Conservation (phyloP, 2,113 vertebrate genomes). For the Phylloscopus trochilus region DNA sequence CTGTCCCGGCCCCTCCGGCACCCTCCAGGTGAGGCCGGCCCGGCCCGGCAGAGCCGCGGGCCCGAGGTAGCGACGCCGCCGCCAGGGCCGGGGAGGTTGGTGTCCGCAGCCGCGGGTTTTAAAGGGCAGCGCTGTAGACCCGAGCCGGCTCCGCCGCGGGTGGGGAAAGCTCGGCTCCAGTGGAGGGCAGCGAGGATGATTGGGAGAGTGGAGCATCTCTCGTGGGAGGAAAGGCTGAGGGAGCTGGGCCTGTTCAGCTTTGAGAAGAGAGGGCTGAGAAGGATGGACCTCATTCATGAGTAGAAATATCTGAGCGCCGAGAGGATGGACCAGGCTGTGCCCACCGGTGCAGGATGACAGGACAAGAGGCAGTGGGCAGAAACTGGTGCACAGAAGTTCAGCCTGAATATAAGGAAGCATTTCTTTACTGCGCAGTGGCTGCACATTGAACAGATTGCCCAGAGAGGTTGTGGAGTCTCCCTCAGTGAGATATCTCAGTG, state of each 20-base stretch:
- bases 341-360: accelerated
- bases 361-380: background rate
- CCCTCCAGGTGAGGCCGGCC: too few relatives aligned
- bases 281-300: too few relatives aligned
- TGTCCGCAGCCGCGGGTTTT: background rate
- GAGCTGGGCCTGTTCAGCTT: too few relatives aligned
- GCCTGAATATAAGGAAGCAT: background rate
- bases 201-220: background rate
- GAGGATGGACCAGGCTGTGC: background rate
- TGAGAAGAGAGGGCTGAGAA: background rate
- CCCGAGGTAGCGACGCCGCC: background rate
- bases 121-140: accelerated
- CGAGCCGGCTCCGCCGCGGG: background rate
- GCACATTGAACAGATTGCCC: background rate
- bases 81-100: background rate
- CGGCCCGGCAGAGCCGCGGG: too few relatives aligned
- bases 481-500: background rate
- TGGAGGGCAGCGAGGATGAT: accelerated
- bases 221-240: background rate
- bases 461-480: background rate
- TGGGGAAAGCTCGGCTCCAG: background rate
- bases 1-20: too few relatives aligned
- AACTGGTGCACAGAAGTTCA: background rate
- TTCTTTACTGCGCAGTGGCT: too few relatives aligned
- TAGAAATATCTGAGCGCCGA: background rate